These are phyloP conservation scores for Orchesella cincta DNA, from an alignment of 1,140 invertebrate genomes.

Conservation along the genomic window DNA sequence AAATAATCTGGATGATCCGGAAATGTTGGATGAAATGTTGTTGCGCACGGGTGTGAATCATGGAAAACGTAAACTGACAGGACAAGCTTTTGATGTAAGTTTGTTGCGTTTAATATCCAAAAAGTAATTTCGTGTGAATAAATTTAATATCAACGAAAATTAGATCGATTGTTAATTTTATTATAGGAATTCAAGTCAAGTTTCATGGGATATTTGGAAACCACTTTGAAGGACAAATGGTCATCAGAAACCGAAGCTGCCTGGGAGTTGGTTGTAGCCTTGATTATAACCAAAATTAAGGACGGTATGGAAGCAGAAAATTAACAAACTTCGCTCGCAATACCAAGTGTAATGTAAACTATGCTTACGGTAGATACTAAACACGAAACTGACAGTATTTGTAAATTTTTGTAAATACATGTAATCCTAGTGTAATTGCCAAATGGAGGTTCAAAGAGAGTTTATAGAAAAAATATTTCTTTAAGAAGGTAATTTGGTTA, in stretches of 20 bases:
- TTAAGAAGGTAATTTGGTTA: too few species aligned
- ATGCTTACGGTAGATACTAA: too few species aligned
- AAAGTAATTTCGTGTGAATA: neutral
- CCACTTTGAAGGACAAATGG: neutral
- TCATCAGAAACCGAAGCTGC: neutral
- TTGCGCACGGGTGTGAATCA: slow-evolving; percentile 54
- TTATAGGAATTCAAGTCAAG: slow-evolving; percentile 6
- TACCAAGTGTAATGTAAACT: too few species aligned
- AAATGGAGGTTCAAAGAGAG: too few species aligned
- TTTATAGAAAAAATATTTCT: too few species aligned
- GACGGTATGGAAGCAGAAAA: neutral
- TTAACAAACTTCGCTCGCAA: too few species aligned
- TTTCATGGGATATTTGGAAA: neutral
- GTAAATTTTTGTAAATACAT: too few species aligned
- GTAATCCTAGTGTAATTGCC: too few species aligned
- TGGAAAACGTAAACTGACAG: slow-evolving; percentile 48
- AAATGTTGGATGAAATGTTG: slow-evolving; percentile 53
- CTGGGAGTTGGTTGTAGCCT: neutral
- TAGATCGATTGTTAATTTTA: neutral
- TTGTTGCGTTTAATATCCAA: neutral
- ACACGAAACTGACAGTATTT: too few species aligned
- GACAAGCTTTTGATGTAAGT: slow-evolving; percentile 53
- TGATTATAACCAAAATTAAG: neutral
- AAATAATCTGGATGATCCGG: slow-evolving; percentile 54
- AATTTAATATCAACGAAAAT: neutral